Conservation (phyloP, 2,797 vertebrate species). For the Sebastes diploproa region DNA sequence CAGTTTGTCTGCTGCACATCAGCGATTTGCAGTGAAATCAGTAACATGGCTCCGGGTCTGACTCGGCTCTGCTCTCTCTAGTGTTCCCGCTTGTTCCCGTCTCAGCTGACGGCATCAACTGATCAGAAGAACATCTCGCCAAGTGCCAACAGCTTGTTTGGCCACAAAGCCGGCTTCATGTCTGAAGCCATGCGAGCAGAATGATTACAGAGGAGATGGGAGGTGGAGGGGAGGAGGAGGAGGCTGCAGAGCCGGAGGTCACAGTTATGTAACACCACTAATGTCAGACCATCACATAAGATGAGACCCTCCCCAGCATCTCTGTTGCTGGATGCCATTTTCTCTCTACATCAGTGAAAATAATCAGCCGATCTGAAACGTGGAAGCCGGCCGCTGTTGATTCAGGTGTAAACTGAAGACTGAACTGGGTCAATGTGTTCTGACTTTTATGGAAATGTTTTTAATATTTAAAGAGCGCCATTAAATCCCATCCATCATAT, state of each 20-base stretch:
- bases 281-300: constrained; percentile 66
- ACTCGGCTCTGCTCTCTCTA: neutral
- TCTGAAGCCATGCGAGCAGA: constrained; percentile 58
- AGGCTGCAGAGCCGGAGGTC: constrained; percentile 63
- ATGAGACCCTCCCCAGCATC: constrained; percentile 47
- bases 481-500: neutral
- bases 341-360: constrained; percentile 43
- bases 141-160: constrained; percentile 64
- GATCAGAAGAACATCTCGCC: constrained; percentile 45
- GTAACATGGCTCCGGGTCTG: neutral
- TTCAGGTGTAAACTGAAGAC: constrained; percentile 13
- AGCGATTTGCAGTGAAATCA: neutral
- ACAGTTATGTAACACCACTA: constrained; percentile 71
- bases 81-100: neutral
- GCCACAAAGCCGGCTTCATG: constrained; percentile 42
- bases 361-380: constrained; percentile 31
- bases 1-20: neutral
- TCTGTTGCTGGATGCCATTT: constrained; percentile 54
- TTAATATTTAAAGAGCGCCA: neutral
- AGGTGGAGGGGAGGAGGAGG: constrained; percentile 8
- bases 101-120: constrained; percentile 29
- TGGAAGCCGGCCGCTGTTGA: neutral
- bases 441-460: neutral
- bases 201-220: constrained; percentile 53
- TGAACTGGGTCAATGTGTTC: constrained; percentile 1